These are phyloP conservation scores for Sialis lutaria DNA, from an alignment of 2,888 invertebrate species.

Conservation along the genomic window DNA sequence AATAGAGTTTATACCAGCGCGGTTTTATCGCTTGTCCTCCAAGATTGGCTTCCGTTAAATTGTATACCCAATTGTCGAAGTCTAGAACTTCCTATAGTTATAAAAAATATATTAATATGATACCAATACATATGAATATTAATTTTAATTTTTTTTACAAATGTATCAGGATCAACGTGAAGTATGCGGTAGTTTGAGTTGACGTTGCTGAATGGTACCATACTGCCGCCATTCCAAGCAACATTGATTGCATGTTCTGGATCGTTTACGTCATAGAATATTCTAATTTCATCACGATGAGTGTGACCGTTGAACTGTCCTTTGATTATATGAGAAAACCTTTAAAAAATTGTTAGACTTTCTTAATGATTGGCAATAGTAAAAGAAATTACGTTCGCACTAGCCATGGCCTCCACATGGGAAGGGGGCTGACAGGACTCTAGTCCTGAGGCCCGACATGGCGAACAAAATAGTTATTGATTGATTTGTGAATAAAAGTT, in stretches of 20 bases:
- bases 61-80: conserved; percentile 26
- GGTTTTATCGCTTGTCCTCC: conserved; percentile 26
- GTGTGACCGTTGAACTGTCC: conserved; percentile 31
- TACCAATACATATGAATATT: no score
- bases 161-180: conserved; percentile 39
- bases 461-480: no score
- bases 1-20: conserved; percentile 25
- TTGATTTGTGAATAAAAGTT: no score
- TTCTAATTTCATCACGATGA: conserved; percentile 56
- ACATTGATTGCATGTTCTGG: conserved; percentile 41
- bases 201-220: conserved; percentile 37
- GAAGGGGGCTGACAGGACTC: no score
- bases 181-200: conserved; percentile 65
- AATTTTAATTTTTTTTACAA: no score
- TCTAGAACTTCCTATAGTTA: conserved; percentile 20
- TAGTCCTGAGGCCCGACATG: no score
- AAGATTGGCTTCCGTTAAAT: conserved; percentile 25
- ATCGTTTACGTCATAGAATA: conserved; percentile 42
- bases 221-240: conserved; percentile 66
- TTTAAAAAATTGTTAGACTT: not conserved
- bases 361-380: no score
- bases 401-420: no score
- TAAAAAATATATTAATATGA: not conserved
- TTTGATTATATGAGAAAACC: conserved; percentile 1
- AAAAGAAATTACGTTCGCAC: no score